Conservation (phyloP, 2,113 vertebrate genomes). For the Neolamprologus falcicula region DNA sequence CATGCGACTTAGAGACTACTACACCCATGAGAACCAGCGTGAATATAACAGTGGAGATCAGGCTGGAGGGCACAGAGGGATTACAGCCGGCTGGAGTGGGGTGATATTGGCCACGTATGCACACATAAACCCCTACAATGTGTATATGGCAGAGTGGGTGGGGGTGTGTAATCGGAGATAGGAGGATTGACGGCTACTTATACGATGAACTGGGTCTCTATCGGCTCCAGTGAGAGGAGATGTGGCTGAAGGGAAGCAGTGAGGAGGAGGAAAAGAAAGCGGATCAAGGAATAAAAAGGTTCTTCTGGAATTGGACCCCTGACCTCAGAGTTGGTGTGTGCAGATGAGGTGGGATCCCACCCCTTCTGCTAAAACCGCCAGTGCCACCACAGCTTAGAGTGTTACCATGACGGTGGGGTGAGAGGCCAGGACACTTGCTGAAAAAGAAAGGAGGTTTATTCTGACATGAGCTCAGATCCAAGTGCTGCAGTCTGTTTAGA, state of each 20-base stretch:
- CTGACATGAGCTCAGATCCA: conserved; percentile 26
- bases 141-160: not conserved
- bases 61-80: conserved; percentile 44
- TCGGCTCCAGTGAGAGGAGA: not conserved
- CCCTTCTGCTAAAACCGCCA: not conserved
- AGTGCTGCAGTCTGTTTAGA: conserved; percentile 3
- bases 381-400: not conserved
- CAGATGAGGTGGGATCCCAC: not conserved
- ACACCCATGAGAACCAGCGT: conserved; percentile 33
- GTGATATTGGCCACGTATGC: conserved; percentile 23
- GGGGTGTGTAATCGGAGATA: conserved; percentile 21
- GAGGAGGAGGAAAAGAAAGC: not conserved
- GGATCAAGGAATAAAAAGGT: conserved; percentile 16
- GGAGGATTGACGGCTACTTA: conserved; percentile 13
- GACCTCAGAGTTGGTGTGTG: not conserved
- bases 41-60: conserved; percentile 11
- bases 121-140: not conserved
- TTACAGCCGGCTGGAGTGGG: conserved; percentile 49
- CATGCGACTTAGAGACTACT: conserved; percentile 15
- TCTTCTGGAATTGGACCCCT: conserved; percentile 27
- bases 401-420: conserved; percentile 53
- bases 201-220: conserved; percentile 29
- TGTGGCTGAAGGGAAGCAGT: not conserved
- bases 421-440: conserved; percentile 32
- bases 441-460: conserved; percentile 37